A percentile compares a stretch with the other conserved stretches of the same genome.
phyloP scores from a whole-genome alignment of 2,888 invertebrate genomes.

The Blomia tropicalis region DNA sequence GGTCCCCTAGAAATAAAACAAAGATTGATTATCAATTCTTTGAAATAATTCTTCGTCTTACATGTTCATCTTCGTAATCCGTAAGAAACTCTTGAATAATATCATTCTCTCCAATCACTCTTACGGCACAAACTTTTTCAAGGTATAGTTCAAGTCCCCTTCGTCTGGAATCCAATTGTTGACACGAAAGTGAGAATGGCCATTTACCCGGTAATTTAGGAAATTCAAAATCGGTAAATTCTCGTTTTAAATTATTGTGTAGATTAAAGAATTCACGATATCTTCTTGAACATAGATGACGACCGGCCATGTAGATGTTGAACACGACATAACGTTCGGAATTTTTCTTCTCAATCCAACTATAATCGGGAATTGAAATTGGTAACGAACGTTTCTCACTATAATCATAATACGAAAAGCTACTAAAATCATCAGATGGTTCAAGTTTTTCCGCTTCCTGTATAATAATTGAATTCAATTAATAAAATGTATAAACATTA shows the following conservation, averaged over 20 bases:
- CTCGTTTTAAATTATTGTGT: constrained; percentile 71
- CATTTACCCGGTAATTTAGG: constrained; percentile 96
- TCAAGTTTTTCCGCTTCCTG: constrained; percentile 70
- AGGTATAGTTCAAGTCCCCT: constrained; percentile 90
- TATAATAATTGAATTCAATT: constrained; percentile 22
- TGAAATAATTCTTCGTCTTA: constrained; percentile 30
- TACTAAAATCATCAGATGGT: constrained; percentile 61
- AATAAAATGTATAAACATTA: constrained; percentile 13
- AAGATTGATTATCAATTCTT: background rate
- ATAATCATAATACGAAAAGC: constrained; percentile 66
- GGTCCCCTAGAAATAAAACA: constrained; percentile 31
- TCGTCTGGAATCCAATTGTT: constrained; percentile 82
- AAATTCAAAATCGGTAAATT: constrained; percentile 85
- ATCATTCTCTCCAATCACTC: constrained; percentile 93
- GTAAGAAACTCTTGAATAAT: constrained; percentile 93
- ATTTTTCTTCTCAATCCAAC: constrained; percentile 55
- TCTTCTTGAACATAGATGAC: constrained; percentile 86
- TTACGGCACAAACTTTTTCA: constrained; percentile 92
- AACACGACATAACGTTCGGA: constrained; percentile 44
- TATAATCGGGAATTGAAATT: constrained; percentile 80
- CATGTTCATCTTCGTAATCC: constrained; percentile 50
- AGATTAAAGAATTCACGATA: constrained; percentile 87
- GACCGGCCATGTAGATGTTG: constrained; percentile 97
- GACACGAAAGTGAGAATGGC: constrained; percentile 90
- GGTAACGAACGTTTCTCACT: constrained; percentile 70